phyloP scores from a whole-genome alignment of 2,113 vertebrate genomes.

The Columba livia region DNA sequence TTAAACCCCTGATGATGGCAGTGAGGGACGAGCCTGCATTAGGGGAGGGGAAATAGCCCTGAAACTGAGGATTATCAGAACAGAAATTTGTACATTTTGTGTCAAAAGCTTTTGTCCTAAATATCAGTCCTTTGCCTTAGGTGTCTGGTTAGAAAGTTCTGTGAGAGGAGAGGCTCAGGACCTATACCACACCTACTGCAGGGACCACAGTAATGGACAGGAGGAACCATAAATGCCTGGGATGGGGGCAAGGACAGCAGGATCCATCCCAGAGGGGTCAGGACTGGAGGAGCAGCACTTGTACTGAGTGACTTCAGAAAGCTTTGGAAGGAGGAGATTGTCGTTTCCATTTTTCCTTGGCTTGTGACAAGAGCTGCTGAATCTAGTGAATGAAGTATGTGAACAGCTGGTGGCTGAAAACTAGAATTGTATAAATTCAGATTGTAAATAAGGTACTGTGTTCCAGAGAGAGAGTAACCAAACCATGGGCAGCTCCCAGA shows the following conservation, averaged over 20 bases:
- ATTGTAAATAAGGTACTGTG: not conserved
- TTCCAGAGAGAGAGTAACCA: not conserved
- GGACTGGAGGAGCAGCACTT: not conserved
- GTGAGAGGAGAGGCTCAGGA: not conserved
- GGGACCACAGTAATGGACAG: not conserved
- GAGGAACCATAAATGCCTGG: not conserved
- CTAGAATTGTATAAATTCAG: not conserved
- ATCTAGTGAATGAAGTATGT: not conserved
- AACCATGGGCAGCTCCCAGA: rapidly evolving
- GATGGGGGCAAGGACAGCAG: not conserved
- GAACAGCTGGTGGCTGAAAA: not conserved
- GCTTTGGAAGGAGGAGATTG: not conserved
- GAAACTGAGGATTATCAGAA: not conserved
- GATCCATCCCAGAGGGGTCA: not conserved
- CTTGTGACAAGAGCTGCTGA: not conserved
- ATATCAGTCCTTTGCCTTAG: not conserved
- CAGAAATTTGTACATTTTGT: not conserved
- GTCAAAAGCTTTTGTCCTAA: not conserved
- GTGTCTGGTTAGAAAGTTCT: not conserved
- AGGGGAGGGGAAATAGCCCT: not conserved
- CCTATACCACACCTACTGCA: rapidly evolving
- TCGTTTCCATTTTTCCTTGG: not conserved
- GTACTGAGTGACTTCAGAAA: not conserved
- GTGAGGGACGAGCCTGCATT: not conserved
- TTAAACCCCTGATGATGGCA: not conserved